Evolutionary conservation across 2,797 vertebrate genomes (phyloP).

Genomic region (Podargus strigoides): DNA sequence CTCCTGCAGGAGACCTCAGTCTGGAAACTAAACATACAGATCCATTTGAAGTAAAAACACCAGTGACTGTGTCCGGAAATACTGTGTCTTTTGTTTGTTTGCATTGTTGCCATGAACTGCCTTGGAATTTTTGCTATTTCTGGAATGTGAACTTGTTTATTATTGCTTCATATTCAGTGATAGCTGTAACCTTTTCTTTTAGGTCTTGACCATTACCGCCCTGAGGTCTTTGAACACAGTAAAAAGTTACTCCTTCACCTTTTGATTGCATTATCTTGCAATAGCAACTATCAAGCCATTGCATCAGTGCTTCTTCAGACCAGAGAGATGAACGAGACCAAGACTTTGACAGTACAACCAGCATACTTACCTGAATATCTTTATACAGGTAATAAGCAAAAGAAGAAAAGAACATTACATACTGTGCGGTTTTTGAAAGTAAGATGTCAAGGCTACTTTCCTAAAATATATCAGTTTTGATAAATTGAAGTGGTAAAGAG

Average conservation of each 20-base stretch:
- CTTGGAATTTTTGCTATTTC: slow-evolving; percentile 43
- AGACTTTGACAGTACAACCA: slow-evolving; percentile 92
- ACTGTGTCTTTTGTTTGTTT: slow-evolving; percentile 6
- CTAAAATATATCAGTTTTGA: neutral
- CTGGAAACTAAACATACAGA: neutral
- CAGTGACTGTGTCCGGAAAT: neutral
- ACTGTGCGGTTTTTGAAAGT: neutral
- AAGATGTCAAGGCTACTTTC: neutral
- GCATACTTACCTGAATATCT: slow-evolving; percentile 89
- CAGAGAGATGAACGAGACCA: slow-evolving; percentile 91
- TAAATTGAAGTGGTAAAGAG: neutral
- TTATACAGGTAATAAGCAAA: slow-evolving; percentile 82
- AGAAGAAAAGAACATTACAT: neutral
- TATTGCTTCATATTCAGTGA: slow-evolving; percentile 17
- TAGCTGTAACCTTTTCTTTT: slow-evolving; percentile 40
- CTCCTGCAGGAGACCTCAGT: neutral
- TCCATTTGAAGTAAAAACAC: neutral
- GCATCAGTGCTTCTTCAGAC: slow-evolving; percentile 94
- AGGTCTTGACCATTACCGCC: slow-evolving; percentile 98
- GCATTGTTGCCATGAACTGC: neutral
- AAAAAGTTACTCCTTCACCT: slow-evolving; percentile 94
- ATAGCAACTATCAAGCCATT: slow-evolving; percentile 93
- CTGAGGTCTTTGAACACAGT: slow-evolving; percentile 98
- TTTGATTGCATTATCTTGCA: slow-evolving; percentile 92
- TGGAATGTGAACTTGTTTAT: slow-evolving; percentile 54